phyloP scores from a whole-genome alignment of 2,797 vertebrate species.

The Tolypeutes matacus region DNA sequence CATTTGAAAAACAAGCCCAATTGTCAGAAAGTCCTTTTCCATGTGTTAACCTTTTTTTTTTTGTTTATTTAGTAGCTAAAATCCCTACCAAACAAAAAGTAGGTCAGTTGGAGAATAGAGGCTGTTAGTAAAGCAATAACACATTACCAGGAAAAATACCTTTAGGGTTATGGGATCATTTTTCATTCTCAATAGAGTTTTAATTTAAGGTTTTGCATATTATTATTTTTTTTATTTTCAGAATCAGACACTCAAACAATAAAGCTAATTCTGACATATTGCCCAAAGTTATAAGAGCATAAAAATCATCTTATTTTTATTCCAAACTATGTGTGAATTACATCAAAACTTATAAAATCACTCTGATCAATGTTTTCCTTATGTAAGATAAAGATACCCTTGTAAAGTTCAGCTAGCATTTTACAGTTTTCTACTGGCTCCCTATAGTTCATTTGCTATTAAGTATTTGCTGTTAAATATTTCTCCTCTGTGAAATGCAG shows the following conservation, averaged over 20 bases:
- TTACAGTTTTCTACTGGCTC: conserved; percentile 52
- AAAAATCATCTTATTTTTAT: conserved; percentile 68
- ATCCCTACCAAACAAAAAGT: conserved; percentile 31
- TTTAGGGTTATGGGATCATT: conserved; percentile 56
- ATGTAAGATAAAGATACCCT: background rate
- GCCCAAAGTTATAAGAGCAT: conserved; percentile 67
- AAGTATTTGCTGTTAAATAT: conserved; percentile 40
- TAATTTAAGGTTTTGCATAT: conserved; percentile 68
- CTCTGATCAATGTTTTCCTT: conserved; percentile 54
- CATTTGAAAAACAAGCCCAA: conserved; percentile 67
- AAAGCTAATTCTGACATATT: conserved; percentile 71
- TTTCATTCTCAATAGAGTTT: conserved; percentile 56
- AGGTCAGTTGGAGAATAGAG: conserved; percentile 59
- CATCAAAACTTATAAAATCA: conserved; percentile 27
- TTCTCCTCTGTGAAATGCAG: conserved; percentile 28
- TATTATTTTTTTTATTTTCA: conserved; percentile 67
- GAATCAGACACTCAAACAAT: conserved; percentile 21
- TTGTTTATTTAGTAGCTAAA: conserved; percentile 41
- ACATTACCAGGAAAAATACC: conserved; percentile 1
- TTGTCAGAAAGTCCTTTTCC: background rate
- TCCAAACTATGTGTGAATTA: conserved; percentile 61
- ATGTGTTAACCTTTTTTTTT: conserved; percentile 55
- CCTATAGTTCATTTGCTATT: conserved; percentile 33
- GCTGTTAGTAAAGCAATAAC: conserved; percentile 78
- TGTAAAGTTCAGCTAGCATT: background rate